Conservation (phyloP, 1,140 invertebrate genomes). For the Pentalonia nigronervosa region DNA sequence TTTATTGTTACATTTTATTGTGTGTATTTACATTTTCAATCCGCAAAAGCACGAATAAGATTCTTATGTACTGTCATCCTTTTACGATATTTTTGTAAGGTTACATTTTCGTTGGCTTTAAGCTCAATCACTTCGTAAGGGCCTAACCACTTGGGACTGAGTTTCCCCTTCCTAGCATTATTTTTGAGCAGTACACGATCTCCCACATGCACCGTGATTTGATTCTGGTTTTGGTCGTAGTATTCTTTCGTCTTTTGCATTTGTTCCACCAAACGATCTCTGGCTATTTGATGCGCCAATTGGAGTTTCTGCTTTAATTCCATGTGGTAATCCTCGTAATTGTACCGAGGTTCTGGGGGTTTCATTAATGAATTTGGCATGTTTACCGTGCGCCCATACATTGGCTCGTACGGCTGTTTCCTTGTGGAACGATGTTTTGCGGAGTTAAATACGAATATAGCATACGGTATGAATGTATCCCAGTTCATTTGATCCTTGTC, state of each 20-base stretch:
- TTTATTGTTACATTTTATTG: too few relatives aligned
- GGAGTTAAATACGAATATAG: conserved; percentile 62
- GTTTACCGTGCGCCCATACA: not conserved
- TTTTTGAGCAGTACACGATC: not conserved
- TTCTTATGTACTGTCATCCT: too few relatives aligned
- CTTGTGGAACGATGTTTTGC: conserved; percentile 63
- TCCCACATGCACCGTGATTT: not conserved
- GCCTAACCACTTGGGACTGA: not conserved
- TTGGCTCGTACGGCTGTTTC: conserved; percentile 63
- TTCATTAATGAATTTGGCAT: not conserved
- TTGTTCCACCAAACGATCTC: not conserved
- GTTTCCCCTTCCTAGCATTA: not conserved
- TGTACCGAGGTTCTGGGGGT: not conserved
- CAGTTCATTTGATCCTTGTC: too few relatives aligned
- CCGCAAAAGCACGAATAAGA: not conserved
- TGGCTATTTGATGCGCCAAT: not conserved
- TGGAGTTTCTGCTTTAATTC: not conserved
- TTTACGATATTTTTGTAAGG: too few relatives aligned
- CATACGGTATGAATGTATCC: too few relatives aligned
- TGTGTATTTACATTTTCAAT: too few relatives aligned
- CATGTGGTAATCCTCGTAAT: not conserved
- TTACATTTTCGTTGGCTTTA: not conserved
- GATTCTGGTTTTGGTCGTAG: not conserved
- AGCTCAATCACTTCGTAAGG: not conserved
- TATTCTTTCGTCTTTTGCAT: not conserved